A percentile compares a stretch with the other conserved stretches of the same genome.
Evolutionary conservation across 2,888 invertebrate genomes (phyloP).

Genomic region (Lissocephala sabroskyi): DNA sequence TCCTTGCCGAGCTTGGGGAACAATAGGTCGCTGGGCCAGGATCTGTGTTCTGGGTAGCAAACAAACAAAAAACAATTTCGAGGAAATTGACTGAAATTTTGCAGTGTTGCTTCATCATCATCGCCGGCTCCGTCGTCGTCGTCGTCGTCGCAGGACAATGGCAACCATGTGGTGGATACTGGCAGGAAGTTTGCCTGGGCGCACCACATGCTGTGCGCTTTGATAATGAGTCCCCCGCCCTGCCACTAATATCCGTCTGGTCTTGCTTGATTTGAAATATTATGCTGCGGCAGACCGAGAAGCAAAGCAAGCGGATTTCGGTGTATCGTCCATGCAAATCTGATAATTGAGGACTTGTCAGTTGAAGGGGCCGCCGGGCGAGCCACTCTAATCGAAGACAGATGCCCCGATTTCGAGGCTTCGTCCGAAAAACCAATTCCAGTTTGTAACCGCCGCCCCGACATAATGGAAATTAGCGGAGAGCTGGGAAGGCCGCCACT

Average conservation of each 20-base stretch:
- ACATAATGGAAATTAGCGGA: too few relatives aligned
- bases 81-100: constrained; percentile 65
- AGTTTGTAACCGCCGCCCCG: too few relatives aligned
- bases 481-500: constrained; percentile 15
- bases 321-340: constrained; percentile 59
- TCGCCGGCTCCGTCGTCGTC: neutral
- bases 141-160: neutral
- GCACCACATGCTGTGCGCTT: constrained; percentile 67
- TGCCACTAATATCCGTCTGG: constrained; percentile 12
- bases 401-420: too few relatives aligned
- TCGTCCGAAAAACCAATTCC: too few relatives aligned
- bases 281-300: constrained; percentile 36
- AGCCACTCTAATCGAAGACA: too few relatives aligned
- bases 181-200: constrained; percentile 44
- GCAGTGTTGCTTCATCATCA: constrained; percentile 63
- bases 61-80: constrained; percentile 61
- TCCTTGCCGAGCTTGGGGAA: constrained; percentile 8
- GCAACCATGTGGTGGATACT: too few relatives aligned
- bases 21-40: neutral
- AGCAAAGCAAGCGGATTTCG: constrained; percentile 13
- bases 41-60: too few relatives aligned
- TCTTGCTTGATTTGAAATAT: constrained; percentile 60
- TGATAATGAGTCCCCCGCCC: constrained; percentile 48
- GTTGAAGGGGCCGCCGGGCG: too few relatives aligned
- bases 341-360: constrained; percentile 63